A percentile compares a stretch with the other conserved stretches of the same genome.
Evolutionary conservation across 2,797 vertebrate genomes (phyloP).

Genomic region (Carcharodon carcharias): DNA sequence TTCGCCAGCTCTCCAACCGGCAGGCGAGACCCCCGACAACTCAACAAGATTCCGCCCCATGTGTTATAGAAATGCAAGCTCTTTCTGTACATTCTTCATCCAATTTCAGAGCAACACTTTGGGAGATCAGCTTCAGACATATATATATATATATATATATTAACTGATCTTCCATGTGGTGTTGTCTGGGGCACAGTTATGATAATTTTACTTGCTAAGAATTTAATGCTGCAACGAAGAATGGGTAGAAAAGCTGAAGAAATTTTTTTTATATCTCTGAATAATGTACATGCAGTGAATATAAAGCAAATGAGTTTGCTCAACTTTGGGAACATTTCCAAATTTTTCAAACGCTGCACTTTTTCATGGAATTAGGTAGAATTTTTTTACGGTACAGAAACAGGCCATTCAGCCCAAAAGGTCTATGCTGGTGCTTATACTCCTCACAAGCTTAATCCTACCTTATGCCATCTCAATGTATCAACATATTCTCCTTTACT

Average conservation of each 20-base stretch:
- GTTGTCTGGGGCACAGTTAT: neutral
- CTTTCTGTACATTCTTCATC: neutral
- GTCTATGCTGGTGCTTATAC: neutral
- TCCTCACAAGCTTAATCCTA: neutral
- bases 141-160: neutral
- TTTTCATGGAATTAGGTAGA: neutral
- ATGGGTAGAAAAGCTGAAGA: neutral
- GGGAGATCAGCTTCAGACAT: neutral
- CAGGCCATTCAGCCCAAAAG: neutral
- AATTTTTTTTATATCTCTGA: neutral
- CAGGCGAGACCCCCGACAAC: too few species aligned
- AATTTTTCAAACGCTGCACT: neutral
- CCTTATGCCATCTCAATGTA: neutral
- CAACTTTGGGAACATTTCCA: neutral
- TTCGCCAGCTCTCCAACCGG: too few species aligned
- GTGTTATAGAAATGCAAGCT: neutral
- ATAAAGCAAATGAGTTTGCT: neutral
- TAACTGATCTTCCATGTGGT: neutral
- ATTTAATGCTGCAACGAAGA: neutral
- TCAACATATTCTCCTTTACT: neutral
- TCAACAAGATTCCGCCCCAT: neutral
- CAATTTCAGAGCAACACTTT: neutral
- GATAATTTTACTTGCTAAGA: neutral
- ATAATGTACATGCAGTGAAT: neutral
- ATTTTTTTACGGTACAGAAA: neutral